Evolutionary conservation across 2,888 invertebrate genomes (phyloP).

Genomic region (Dendrolimus pini): DNA sequence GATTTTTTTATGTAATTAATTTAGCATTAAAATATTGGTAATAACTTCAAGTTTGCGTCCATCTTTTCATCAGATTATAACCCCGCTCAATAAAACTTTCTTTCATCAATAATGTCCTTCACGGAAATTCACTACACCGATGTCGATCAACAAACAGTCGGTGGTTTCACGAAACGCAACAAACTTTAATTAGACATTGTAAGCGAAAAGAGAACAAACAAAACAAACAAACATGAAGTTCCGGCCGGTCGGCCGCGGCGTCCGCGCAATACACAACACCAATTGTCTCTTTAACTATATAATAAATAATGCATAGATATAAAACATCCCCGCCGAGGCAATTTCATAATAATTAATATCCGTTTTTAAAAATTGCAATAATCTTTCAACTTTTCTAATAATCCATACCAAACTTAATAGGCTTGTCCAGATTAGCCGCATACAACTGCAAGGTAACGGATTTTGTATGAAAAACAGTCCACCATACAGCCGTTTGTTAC

Average conservation of each 20-base stretch:
- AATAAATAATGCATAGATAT: constrained; percentile 34
- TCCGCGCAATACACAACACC: constrained; percentile 12
- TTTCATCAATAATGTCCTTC: constrained; percentile 44
- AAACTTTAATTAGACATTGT: constrained; percentile 40
- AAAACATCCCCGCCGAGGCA: constrained; percentile 22
- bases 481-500: no score
- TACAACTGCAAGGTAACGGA: no score
- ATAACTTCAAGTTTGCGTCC: constrained; percentile 70
- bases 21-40: constrained; percentile 75
- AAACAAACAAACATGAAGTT: constrained; percentile 69
- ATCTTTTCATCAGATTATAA: constrained; percentile 52
- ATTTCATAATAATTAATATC: constrained; percentile 21
- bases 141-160: constrained; percentile 44
- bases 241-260: constrained; percentile 33
- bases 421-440: no score
- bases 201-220: constrained; percentile 71
- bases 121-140: constrained; percentile 39
- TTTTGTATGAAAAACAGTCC: no score
- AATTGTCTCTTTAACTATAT: constrained; percentile 21
- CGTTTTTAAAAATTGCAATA: constrained; percentile 16
- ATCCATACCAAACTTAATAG: no score
- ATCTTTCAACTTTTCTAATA: constrained; percentile 13
- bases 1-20: constrained; percentile 64
- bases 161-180: constrained; percentile 43
- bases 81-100: constrained; percentile 26